A percentile compares a stretch with the other conserved stretches of the same genome.
phyloP scores from a whole-genome alignment of 2,888 invertebrate species.

The Ormyrus rosae region DNA sequence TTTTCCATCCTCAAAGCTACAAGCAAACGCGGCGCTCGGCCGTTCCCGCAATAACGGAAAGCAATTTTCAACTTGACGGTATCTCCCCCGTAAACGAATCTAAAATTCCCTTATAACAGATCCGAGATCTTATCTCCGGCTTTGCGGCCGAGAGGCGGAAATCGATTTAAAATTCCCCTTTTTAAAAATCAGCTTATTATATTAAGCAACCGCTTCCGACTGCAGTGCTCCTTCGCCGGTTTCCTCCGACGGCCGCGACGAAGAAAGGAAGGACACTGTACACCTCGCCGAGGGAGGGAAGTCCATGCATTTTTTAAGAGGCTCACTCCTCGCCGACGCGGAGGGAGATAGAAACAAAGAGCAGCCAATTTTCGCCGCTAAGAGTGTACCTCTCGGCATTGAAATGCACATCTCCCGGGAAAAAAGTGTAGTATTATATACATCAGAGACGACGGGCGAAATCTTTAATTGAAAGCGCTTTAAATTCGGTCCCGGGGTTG shows the following conservation, averaged over 20 bases:
- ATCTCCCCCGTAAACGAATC: no score
- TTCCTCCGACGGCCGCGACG: background rate
- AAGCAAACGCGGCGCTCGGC: no score
- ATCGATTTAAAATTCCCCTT: constrained; percentile 18
- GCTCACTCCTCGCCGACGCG: background rate
- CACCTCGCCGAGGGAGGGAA: background rate
- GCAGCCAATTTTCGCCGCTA: background rate
- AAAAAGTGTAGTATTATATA: constrained; percentile 3
- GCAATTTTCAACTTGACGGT: no score
- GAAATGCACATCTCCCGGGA: background rate
- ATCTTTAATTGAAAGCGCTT: constrained; percentile 38
- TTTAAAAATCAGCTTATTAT: constrained; percentile 18
- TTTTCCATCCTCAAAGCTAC: no score
- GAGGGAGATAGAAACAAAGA: background rate
- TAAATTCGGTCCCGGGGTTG: background rate
- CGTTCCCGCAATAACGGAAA: no score
- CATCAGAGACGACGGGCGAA: background rate
- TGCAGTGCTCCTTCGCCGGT: background rate
- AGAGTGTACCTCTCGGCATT: constrained; percentile 13
- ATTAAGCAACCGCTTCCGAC: background rate
- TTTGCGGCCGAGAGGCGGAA: background rate
- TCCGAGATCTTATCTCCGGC: no score
- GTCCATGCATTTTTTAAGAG: constrained; percentile 35
- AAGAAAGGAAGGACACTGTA: background rate
- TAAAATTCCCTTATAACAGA: no score